Evolutionary conservation across 2,797 vertebrate genomes (phyloP), one percentile per base, ranked within the genome.

Genomic region (Epinephelus coioides): DNA sequence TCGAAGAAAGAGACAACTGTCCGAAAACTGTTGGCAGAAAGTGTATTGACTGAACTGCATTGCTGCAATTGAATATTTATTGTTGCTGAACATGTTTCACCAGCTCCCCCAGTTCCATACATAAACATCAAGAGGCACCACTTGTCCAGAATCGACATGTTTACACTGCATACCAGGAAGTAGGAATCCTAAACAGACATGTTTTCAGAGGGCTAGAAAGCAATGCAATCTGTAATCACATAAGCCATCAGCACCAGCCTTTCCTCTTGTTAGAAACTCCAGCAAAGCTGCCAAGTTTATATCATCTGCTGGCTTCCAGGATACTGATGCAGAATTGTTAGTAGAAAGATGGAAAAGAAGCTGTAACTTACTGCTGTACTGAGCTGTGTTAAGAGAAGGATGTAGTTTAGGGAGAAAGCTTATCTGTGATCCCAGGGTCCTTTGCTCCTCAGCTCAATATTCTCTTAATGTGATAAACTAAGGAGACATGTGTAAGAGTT

Each of bases 151-250:
- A 19, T 53, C 40, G n/a, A 53, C 27, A 30, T 69, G 43, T 73
- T 84, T 78, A 68, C 63, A 49, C 44, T 30, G 27, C 43, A 72
- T 15, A 55, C 3, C 76, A 87, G 57, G 63, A 79, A 60, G 65
- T 50, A 17, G 23, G 43, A 53, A 44, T 64, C 68, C 69, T 43
- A 47, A 81, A 85, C 65, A 82, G 23, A 67, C 38, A 14, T 11
- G 9, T 80, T 71, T 73, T 55, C 21, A 61, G 27, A 69, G 21
- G 19, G 21, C 17, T 27, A 65, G 5, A 61, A 87, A 79, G 79
- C 46, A 66, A 15, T 9, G 3, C 21, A 53, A 79, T 81, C 69
- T 81, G 53, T 54, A 62, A 73, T 75, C 44, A 70, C 57, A 64
- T 2, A 59, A 46, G 6, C 12, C 30, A 38, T 54, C 30, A 69